phyloP scores from a whole-genome alignment of 2,888 invertebrate genomes.

The Machimus rusticus region DNA sequence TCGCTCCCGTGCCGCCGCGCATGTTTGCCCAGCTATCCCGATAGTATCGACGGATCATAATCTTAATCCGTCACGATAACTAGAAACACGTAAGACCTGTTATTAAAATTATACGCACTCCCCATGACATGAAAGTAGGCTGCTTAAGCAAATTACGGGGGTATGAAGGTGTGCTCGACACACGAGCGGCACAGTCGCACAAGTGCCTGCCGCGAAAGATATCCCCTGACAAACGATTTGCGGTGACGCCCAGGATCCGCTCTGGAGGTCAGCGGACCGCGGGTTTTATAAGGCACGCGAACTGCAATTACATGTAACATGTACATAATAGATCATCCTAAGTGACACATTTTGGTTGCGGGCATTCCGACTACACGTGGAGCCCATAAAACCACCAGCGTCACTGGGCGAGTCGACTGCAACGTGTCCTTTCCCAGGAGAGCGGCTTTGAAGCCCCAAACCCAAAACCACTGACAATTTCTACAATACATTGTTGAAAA shows the following conservation, averaged over 20 bases:
- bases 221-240: not conserved
- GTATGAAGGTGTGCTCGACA: not conserved
- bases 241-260: not conserved
- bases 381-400: not conserved
- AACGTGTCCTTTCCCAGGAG: not conserved
- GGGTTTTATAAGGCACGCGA: not conserved
- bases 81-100: constrained; percentile 48
- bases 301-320: constrained; percentile 15
- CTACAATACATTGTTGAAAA: not conserved
- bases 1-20: not conserved
- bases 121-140: constrained; percentile 20
- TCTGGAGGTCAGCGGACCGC: not conserved
- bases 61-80: constrained; percentile 49
- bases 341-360: constrained; percentile 33
- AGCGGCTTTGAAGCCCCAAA: not conserved
- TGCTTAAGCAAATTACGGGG: not conserved
- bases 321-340: constrained; percentile 37
- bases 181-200: not conserved
- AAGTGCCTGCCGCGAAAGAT: not conserved
- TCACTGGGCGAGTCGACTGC: not conserved
- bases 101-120: constrained; percentile 49
- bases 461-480: not conserved
- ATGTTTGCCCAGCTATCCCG: constrained; percentile 42
- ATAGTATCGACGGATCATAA: constrained; percentile 45
- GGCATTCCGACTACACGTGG: not conserved